phyloP scores from a whole-genome alignment of 2,113 vertebrate genomes.

The Delphinapterus leucas region DNA sequence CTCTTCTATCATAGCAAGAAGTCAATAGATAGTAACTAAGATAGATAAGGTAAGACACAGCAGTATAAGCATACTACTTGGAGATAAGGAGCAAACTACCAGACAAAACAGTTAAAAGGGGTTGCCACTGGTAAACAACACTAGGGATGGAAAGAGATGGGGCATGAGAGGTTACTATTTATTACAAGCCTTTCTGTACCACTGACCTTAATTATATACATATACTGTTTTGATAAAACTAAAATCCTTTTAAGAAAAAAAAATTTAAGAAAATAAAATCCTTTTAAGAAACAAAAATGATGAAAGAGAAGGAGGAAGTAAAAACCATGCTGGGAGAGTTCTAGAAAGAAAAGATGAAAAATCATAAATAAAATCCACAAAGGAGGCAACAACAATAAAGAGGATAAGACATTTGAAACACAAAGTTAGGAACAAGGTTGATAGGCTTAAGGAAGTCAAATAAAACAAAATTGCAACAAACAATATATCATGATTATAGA shows the following conservation, averaged over 20 bases:
- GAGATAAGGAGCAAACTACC: constrained; percentile 1
- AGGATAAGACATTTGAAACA: constrained; percentile 22
- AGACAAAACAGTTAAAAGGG: neutral
- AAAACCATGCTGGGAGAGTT: neutral
- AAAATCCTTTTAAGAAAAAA: neutral
- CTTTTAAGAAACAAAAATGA: neutral
- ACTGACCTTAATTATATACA: neutral
- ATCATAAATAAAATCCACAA: neutral
- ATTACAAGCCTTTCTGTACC: neutral
- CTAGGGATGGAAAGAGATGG: neutral
- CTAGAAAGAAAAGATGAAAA: neutral
- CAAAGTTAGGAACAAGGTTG: neutral
- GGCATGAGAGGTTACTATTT: neutral
- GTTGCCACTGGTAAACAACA: neutral
- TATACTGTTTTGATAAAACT: neutral
- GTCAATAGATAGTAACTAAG: constrained; percentile 32
- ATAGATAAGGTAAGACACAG: constrained; percentile 1
- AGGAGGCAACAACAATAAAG: neutral
- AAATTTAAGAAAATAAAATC: neutral
- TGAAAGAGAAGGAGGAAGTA: neutral
- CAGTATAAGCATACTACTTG: constrained; percentile 1
- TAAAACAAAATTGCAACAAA: constrained; percentile 5
- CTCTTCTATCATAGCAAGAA: constrained; percentile 16
- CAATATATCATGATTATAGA: neutral
- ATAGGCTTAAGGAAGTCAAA: neutral